phyloP scores from a whole-genome alignment of 2,797 vertebrate genomes.

The Coluber constrictor region DNA sequence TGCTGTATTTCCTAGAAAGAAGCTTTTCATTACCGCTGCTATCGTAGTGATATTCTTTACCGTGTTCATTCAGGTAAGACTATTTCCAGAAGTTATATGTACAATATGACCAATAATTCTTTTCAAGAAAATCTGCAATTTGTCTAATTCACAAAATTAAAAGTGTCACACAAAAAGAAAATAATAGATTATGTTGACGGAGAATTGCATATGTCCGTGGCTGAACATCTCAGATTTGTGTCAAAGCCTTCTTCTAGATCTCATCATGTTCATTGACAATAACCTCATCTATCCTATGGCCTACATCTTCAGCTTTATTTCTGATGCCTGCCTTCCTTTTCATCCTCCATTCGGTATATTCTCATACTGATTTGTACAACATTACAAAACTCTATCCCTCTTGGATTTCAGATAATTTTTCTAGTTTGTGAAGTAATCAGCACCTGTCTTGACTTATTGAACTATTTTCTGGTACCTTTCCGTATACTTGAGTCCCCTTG shows the following conservation, averaged over 20 bases:
- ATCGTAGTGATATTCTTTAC: conserved; percentile 95
- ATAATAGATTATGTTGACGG: neutral
- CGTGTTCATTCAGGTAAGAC: conserved; percentile 90
- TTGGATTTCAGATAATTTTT: neutral
- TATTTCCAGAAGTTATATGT: neutral
- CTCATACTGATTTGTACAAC: neutral
- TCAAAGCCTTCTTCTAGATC: neutral
- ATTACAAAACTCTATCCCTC: neutral
- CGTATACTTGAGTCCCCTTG: neutral
- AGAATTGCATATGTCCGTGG: neutral
- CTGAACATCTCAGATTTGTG: neutral
- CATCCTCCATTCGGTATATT: neutral
- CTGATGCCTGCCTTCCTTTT: neutral
- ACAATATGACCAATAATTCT: neutral
- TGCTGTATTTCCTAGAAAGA: conserved; percentile 79
- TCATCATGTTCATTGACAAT: neutral
- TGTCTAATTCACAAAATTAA: neutral
- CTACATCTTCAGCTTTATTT: neutral
- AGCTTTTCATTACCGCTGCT: conserved; percentile 90
- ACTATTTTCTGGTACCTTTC: neutral
- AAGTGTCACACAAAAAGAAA: neutral
- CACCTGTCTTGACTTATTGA: neutral
- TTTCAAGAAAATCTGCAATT: neutral
- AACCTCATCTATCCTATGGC: neutral
- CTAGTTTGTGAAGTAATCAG: neutral